Evolutionary conservation across 92 coral and sea anemone genomes (phyloP), one percentile per base, ranked within the genome.

Genomic region (Porites divaricata): DNA sequence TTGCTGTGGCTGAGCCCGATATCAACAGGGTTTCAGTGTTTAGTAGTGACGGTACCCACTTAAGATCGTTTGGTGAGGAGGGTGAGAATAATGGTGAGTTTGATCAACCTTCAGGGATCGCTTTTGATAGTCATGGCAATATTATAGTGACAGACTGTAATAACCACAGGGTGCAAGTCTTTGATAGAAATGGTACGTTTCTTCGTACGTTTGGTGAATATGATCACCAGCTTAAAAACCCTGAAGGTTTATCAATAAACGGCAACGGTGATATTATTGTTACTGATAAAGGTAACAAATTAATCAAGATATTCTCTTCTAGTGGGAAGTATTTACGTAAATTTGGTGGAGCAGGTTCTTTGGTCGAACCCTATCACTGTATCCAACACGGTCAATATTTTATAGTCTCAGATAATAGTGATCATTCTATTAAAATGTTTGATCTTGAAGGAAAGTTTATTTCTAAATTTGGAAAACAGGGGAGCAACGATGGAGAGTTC

Each of bases 181-280:
- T 54, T 15, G 0, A 15, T 54, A 2, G 1, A 2, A 54, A 12
- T 61, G 81, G 81, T 24, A 66, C 61, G 2, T 77, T 23, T 28
- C 67, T 56, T 11, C 12, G 48, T 59, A 41, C 45, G 20, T 81
- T 81, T 81, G 86, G 86, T 49, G 21, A 59, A 25, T 12, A 81
- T 56, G 45, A 81, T 24, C 54, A 49, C 25, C 78, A 66, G 61
- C 70, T 81, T 2, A 65, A 63, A n/a, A 9, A 23, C 9, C 70
- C 86, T 71, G 26, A 8, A 50, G 86, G 78, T 13, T 51, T 54
- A 54, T 54, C 59, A 54, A 57, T 70, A 14, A 63, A 13, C 63
- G 71, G 67, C 54, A 16, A 81, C 6, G 86, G 86, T 10, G 64
- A 81, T 16, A 8, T 81, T 56, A 28, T 81, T 69, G 86, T 81